phyloP scores from a whole-genome alignment of 1,140 invertebrate species.

The Lysiphlebus fabarum region DNA sequence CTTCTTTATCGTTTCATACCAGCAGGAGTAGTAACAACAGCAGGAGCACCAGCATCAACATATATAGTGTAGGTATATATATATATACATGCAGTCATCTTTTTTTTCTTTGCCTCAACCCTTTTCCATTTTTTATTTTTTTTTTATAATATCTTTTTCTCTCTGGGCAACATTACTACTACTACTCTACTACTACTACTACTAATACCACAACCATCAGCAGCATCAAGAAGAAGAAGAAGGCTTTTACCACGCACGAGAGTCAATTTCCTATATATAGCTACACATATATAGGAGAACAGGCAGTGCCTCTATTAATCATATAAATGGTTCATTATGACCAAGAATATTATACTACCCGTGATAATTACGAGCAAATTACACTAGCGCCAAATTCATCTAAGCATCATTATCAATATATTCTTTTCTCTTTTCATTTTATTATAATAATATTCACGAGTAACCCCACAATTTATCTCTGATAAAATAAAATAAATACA shows the following conservation, averaged over 20 bases:
- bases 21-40: not conserved
- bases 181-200: too few species aligned
- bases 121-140: too few species aligned
- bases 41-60: too few species aligned
- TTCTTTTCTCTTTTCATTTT: not conserved
- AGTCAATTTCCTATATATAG: not conserved
- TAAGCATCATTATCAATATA: constrained; percentile 16
- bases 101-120: constrained; percentile 5
- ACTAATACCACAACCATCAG: constrained; percentile 21
- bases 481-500: too few species aligned
- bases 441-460: not conserved
- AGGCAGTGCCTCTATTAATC: constrained; percentile 50
- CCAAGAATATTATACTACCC: constrained; percentile 44
- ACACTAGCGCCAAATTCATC: constrained; percentile 32
- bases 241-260: too few species aligned
- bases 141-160: not conserved
- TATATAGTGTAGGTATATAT: too few species aligned
- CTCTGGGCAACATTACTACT: constrained; percentile 9
- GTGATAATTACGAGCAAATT: constrained; percentile 49
- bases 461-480: too few species aligned
- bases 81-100: not conserved
- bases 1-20: constrained; percentile 2
- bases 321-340: constrained; percentile 52
- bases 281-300: too few species aligned
- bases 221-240: not conserved